phyloP scores from a whole-genome alignment of 2,797 vertebrate species.

The Chelon auratus region DNA sequence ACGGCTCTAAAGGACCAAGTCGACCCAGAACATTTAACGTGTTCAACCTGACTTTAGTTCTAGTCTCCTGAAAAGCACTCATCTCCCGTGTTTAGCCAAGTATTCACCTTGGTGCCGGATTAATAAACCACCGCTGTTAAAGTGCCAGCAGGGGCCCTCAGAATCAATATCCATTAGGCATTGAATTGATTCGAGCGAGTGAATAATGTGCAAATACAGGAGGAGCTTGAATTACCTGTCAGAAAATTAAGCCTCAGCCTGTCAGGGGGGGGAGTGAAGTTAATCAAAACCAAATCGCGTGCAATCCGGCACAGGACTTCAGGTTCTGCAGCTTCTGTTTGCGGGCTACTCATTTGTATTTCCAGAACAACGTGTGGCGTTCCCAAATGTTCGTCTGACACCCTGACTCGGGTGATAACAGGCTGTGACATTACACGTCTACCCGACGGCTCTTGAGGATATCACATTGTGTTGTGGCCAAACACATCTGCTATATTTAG shows the following conservation, averaged over 20 bases:
- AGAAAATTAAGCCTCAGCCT: slow-evolving; percentile 49
- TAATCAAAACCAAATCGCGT: slow-evolving; percentile 39
- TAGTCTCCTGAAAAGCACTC: background rate
- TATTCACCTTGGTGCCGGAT: slow-evolving; percentile 31
- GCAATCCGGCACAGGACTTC: background rate
- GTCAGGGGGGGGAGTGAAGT: slow-evolving; percentile 38
- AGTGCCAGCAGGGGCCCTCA: slow-evolving; percentile 10
- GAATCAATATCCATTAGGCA: slow-evolving; percentile 67
- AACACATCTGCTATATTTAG: slow-evolving; percentile 41
- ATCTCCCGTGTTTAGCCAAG: slow-evolving; percentile 2
- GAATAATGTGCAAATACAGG: slow-evolving; percentile 50
- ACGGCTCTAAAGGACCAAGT: background rate
- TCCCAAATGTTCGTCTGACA: background rate
- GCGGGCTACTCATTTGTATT: no score
- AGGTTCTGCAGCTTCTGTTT: background rate
- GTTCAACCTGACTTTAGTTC: slow-evolving; percentile 3
- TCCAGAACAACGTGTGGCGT: background rate
- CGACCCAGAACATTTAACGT: background rate
- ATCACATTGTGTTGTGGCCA: slow-evolving; percentile 30
- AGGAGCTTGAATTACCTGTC: slow-evolving; percentile 54
- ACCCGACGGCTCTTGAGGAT: slow-evolving; percentile 1
- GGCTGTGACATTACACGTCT: background rate
- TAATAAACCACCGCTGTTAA: slow-evolving; percentile 32
- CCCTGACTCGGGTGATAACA: background rate
- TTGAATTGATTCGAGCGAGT: slow-evolving; percentile 47